A percentile compares a stretch with the other conserved stretches of the same genome.
Evolutionary conservation across 2,888 invertebrate genomes (phyloP).

Genomic region (Andrena trimmerana): DNA sequence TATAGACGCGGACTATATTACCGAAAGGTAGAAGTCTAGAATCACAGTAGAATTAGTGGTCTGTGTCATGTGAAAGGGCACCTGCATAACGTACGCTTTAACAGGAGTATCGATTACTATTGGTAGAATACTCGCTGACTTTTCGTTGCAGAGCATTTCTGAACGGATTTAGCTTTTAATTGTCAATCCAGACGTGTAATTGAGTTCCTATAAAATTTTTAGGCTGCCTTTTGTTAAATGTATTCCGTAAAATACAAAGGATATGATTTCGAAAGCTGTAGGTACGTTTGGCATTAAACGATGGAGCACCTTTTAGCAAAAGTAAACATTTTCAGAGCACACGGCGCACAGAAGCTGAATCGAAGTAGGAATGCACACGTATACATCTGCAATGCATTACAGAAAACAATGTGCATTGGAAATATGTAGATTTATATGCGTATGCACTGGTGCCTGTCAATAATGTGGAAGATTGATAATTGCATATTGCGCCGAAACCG

Average conservation of each 20-base stretch:
- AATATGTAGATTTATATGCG: slow-evolving; percentile 52
- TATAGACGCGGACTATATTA: not conserved
- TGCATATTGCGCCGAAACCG: not conserved
- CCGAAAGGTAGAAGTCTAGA: not conserved
- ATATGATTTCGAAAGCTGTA: not conserved
- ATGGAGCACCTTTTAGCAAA: not conserved
- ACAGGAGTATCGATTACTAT: slow-evolving; percentile 13
- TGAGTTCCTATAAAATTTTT: slow-evolving; percentile 1
- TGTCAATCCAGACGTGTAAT: not conserved
- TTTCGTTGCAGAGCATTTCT: slow-evolving; percentile 3
- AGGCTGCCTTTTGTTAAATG: too few species aligned
- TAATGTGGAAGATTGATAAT: slow-evolving; percentile 34
- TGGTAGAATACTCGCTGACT: slow-evolving; percentile 2
- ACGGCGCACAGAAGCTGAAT: not conserved
- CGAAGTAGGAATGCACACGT: not conserved
- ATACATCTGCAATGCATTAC: not conserved
- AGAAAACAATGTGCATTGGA: not conserved
- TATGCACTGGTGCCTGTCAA: slow-evolving; percentile 36
- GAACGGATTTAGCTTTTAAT: slow-evolving; percentile 1
- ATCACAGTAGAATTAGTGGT: not conserved
- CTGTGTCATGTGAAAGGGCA: slow-evolving; percentile 1
- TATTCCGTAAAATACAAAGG: not conserved
- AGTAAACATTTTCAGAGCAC: slow-evolving; percentile 21
- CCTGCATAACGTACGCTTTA: not conserved
- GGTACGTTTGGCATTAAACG: not conserved